Conservation (phyloP, 2,888 invertebrate species). For the Phalera bucephala region DNA sequence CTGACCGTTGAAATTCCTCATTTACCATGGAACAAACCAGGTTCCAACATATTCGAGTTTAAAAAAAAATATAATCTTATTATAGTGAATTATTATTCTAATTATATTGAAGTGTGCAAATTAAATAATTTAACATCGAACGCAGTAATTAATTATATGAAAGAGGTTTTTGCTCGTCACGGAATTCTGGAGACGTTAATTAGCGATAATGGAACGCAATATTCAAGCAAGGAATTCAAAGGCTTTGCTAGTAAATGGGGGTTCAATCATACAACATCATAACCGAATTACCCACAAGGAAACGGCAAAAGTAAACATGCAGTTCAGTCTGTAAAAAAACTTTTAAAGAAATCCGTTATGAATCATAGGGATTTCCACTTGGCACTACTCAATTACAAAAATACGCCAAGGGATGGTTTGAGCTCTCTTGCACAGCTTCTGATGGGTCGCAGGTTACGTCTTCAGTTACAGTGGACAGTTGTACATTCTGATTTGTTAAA, state of each 20-base stretch:
- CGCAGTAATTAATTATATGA: too few species aligned
- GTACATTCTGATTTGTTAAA: not conserved
- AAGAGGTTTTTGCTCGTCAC: too few species aligned
- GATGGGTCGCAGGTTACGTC: slow-evolving; percentile 12
- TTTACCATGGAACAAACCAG: not conserved
- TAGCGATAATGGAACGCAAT: slow-evolving; percentile 9
- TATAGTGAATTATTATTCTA: slow-evolving; percentile 8
- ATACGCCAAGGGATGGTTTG: slow-evolving; percentile 14
- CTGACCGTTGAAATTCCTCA: too few species aligned
- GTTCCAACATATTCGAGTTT: slow-evolving; percentile 6
- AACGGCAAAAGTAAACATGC: slow-evolving; percentile 24
- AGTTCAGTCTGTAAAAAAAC: slow-evolving; percentile 22
- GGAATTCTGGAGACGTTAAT: too few species aligned
- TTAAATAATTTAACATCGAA: not conserved
- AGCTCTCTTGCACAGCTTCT: slow-evolving; percentile 17
- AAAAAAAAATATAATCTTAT: not conserved
- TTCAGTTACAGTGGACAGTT: slow-evolving; percentile 7
- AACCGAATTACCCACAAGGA: slow-evolving; percentile 7
- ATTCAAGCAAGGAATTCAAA: not conserved
- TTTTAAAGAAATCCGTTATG: slow-evolving; percentile 9
- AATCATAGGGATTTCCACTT: too few species aligned
- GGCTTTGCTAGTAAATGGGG: slow-evolving; percentile 18
- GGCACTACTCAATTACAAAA: not conserved
- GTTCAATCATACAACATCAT: slow-evolving; percentile 5
- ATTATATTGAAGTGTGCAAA: too few species aligned